Evolutionary conservation across 2,888 invertebrate species (phyloP).

Genomic region (Ectemnius cavifrons): DNA sequence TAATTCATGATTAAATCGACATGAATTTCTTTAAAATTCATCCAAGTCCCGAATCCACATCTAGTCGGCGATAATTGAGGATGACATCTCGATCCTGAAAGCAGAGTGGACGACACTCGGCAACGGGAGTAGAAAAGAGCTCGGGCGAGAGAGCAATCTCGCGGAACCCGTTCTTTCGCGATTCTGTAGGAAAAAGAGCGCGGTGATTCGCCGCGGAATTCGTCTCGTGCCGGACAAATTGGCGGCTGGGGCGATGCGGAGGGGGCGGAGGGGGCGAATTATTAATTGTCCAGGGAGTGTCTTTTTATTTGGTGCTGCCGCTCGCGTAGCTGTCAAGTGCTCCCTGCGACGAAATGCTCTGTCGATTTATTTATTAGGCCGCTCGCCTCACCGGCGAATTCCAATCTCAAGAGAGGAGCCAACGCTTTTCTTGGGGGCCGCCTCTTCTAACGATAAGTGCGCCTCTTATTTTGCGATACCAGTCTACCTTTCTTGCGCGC

Average conservation of each 20-base stretch:
- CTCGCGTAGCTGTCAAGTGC: constrained; percentile 49
- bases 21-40: too few species aligned
- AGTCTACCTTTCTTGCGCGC: constrained; percentile 6
- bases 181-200: constrained; percentile 36
- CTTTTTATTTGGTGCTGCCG: constrained; percentile 23
- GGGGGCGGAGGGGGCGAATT: constrained; percentile 66
- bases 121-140: too few species aligned
- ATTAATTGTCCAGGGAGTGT: constrained; percentile 70
- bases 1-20: too few species aligned
- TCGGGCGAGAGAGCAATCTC: constrained; percentile 22
- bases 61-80: too few species aligned
- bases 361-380: constrained; percentile 72
- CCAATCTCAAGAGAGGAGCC: constrained; percentile 16
- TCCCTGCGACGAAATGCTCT: constrained; percentile 40
- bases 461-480: neutral
- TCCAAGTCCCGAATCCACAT: too few species aligned
- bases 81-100: too few species aligned
- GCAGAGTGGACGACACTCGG: too few species aligned
- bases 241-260: constrained; percentile 41
- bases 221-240: constrained; percentile 73
- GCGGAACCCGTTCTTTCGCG: constrained; percentile 18
- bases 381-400: constrained; percentile 57
- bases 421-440: constrained; percentile 1
- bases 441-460: neutral
- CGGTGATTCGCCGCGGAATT: constrained; percentile 63